Percentiles rank a stretch among this genome's conserved stretches.
Evolutionary conservation across 2,113 vertebrate genomes (phyloP).

Genomic region (Hippoglossus stenolepis): DNA sequence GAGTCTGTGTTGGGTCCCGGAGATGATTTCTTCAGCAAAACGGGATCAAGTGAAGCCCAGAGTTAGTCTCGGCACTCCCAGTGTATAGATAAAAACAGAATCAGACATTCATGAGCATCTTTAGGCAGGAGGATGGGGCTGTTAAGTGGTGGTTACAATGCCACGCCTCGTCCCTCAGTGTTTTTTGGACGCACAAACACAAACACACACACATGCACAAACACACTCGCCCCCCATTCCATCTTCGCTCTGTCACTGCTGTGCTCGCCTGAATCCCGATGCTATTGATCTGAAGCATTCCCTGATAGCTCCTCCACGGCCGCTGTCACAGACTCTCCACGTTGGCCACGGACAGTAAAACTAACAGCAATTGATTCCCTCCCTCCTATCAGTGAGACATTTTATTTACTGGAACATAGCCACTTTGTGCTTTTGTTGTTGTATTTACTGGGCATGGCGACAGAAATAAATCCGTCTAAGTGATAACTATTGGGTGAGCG

Average conservation of each 20-base stretch:
- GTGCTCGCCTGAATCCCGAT: conserved; percentile 51
- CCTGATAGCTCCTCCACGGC: conserved; percentile 47
- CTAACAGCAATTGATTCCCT: conserved; percentile 63
- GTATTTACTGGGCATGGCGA: conserved; percentile 42
- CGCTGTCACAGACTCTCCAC: conserved; percentile 54
- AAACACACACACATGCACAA: conserved; percentile 12
- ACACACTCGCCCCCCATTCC: conserved; percentile 10
- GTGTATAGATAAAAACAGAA: neutral
- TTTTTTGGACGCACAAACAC: neutral
- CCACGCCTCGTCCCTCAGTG: neutral
- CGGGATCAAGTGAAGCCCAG: conserved; percentile 29
- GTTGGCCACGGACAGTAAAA: conserved; percentile 42
- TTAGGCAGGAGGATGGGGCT: neutral
- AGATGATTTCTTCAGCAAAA: conserved; percentile 21
- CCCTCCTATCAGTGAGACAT: conserved; percentile 48
- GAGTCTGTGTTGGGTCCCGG: conserved; percentile 9
- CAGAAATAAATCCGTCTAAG: conserved; percentile 47
- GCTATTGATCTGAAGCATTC: conserved; percentile 57
- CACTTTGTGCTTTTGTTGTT: conserved; percentile 58
- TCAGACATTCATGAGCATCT: neutral
- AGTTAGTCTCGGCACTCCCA: neutral
- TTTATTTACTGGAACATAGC: conserved; percentile 71
- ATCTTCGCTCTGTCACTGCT: conserved; percentile 33
- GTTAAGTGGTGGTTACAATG: neutral
- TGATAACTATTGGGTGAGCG: conserved; percentile 36